Conservation (phyloP, 2,797 vertebrate genomes). For the Calcarius lapponicus region DNA sequence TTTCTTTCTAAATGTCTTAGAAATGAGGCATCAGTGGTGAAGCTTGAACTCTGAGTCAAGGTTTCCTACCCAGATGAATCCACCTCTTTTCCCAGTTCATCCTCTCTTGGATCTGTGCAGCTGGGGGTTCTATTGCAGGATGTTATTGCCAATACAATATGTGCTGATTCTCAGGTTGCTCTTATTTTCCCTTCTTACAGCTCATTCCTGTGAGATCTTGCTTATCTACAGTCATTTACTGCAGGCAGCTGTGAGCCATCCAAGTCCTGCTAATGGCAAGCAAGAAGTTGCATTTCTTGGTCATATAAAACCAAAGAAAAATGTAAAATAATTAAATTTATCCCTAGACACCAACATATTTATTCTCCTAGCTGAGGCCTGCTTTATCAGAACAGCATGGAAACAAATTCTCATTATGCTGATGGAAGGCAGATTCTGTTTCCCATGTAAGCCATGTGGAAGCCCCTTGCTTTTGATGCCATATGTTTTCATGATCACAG, state of each 20-base stretch:
- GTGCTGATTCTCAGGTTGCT: not conserved
- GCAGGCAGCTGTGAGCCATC: not conserved
- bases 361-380: not conserved
- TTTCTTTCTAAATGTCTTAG: not conserved
- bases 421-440: constrained; percentile 53
- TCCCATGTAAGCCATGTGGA: constrained; percentile 23
- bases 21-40: not conserved
- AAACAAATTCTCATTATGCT: constrained; percentile 41
- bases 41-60: not conserved
- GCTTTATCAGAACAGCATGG: constrained; percentile 26
- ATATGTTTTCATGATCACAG: constrained; percentile 54
- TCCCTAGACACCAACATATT: constrained; percentile 12
- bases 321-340: constrained; percentile 46
- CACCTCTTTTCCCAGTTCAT: not conserved
- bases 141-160: not conserved
- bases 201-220: not conserved
- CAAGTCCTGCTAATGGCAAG: not conserved
- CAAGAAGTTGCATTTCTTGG: not conserved
- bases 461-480: constrained; percentile 27
- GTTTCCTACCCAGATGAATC: not conserved
- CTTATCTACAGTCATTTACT: not conserved
- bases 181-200: not conserved
- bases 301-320: constrained; percentile 7
- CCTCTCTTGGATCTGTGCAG: not conserved
- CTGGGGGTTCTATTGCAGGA: not conserved